phyloP scores from a whole-genome alignment of 2,797 vertebrate genomes.

The Chelidonichthys spinosus region DNA sequence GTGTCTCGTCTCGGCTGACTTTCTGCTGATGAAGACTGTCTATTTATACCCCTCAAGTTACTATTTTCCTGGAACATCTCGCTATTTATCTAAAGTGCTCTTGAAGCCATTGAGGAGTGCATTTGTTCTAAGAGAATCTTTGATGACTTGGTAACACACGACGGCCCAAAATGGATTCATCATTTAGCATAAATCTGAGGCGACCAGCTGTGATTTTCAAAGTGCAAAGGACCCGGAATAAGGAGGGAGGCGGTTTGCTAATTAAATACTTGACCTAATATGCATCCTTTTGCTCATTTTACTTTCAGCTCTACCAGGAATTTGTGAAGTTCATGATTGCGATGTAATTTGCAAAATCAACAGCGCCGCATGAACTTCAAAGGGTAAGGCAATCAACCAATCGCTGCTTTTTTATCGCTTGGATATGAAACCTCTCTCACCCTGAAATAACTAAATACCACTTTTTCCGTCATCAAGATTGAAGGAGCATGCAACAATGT shows the following conservation, averaged over 20 bases:
- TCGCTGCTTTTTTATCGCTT: constrained; percentile 22
- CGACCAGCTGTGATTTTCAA: constrained; percentile 75
- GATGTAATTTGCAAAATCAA: constrained; percentile 52
- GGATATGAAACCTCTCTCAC: constrained; percentile 9
- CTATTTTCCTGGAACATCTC: constrained; percentile 70
- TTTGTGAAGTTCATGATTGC: constrained; percentile 58
- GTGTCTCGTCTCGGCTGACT: constrained; percentile 70
- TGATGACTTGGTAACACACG: constrained; percentile 68
- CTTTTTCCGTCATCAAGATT: constrained; percentile 14
- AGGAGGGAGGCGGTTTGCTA: constrained; percentile 57
- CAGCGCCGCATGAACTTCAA: constrained; percentile 42
- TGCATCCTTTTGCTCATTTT: constrained; percentile 56
- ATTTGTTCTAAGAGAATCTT: constrained; percentile 86
- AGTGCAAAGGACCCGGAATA: constrained; percentile 60
- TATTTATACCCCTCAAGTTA: constrained; percentile 80
- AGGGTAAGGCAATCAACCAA: constrained; percentile 39
- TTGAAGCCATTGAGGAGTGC: constrained; percentile 85
- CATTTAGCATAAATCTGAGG: constrained; percentile 71
- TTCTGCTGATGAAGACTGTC: constrained; percentile 69
- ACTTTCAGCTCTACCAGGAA: constrained; percentile 50
- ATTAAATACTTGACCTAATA: constrained; percentile 81
- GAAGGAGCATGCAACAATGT: neutral
- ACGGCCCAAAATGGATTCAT: constrained; percentile 72
- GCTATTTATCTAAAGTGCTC: constrained; percentile 76
- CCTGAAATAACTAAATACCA: neutral